Evolutionary conservation across 2,888 invertebrate genomes (phyloP), one percentile per base, ranked within the genome.

Genomic region (Pterobdella sp.): DNA sequence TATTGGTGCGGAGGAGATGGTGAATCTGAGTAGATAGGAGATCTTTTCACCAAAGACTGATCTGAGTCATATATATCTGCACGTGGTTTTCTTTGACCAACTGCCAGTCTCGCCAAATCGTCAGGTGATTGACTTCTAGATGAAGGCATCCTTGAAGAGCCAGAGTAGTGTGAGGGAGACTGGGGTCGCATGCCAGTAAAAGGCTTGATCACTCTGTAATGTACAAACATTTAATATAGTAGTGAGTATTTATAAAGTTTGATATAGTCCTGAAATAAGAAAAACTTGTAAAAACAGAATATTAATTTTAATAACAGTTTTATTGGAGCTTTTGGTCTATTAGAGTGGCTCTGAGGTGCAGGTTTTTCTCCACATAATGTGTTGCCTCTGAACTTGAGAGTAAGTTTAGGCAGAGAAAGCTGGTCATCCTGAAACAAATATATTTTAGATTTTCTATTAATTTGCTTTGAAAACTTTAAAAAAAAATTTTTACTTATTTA

Each of bases 21-120:
- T 31, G 71, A 71, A 32, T 71, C 71, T 49, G 71, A 71, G 56
- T 71, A 71, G 32, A 71, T 71, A 31, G 71, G 71, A 1, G 71
- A 71, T n/a, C 35, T 7, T n/a, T n/a, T 7, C 7, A 65, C 32
- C 31, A 2, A 18, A 18, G 65, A 65, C 3, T 35, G 32, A 34
- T 65, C 65, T 31, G 34, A 35, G 31, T 65, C 65, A 34, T 65
- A 65, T 3, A 65, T 35, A 29, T 65, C 65, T 26, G 31, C 32
- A 2, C 32, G 29, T 26, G 35, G 32, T 35, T 34, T 56, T 10
- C 36, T 26, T 29, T 49, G 52, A 35, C 71, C 71, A 26, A 35
- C n/a, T 14, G 71, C 71, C 26, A 71, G 36, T 26, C 71, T 31
- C 26, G 71, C 60, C 2, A 71, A 29, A n/a, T 71, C 71, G 32